These are phyloP conservation scores for Tolmerus cingulatus DNA, from an alignment of 2,888 invertebrate genomes.

Conservation along the genomic window DNA sequence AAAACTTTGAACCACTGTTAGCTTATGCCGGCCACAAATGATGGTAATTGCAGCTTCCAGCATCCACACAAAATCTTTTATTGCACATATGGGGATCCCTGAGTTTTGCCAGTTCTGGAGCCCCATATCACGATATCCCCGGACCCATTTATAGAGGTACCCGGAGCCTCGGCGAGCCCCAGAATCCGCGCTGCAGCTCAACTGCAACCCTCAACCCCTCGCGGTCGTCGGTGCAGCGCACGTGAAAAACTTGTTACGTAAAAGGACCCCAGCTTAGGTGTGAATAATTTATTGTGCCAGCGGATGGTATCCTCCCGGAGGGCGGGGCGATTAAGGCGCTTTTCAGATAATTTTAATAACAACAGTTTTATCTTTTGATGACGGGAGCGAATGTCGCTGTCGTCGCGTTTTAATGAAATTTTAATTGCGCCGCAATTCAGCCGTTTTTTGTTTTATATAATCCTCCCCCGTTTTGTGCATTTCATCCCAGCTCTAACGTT, in stretches of 20 bases:
- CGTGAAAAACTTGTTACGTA: constrained; percentile 25
- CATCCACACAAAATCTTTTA: constrained; percentile 40
- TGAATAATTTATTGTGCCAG: constrained; percentile 35
- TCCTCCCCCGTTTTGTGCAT: neutral
- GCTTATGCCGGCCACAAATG: constrained; percentile 35
- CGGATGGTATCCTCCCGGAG: neutral
- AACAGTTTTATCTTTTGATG: neutral
- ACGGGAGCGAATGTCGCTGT: neutral
- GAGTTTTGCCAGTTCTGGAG: neutral
- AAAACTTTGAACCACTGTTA: constrained; percentile 40
- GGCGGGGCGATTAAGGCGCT: constrained; percentile 9
- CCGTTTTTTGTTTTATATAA: neutral
- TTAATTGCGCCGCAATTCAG: constrained; percentile 3
- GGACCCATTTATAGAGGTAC: neutral
- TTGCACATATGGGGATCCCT: constrained; percentile 35
- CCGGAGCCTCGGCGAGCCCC: neutral
- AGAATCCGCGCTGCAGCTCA: neutral
- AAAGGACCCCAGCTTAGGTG: neutral
- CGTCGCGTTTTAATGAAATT: constrained; percentile 6
- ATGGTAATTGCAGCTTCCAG: constrained; percentile 39
- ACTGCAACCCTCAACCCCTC: neutral
- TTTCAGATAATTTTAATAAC: constrained; percentile 33
- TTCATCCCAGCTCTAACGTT: neutral
- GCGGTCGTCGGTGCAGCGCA: neutral
- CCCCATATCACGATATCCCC: neutral